Base-by-base conservation (phyloP, 2,797 vertebrate genomes). In the Botia kubotai region DNA sequence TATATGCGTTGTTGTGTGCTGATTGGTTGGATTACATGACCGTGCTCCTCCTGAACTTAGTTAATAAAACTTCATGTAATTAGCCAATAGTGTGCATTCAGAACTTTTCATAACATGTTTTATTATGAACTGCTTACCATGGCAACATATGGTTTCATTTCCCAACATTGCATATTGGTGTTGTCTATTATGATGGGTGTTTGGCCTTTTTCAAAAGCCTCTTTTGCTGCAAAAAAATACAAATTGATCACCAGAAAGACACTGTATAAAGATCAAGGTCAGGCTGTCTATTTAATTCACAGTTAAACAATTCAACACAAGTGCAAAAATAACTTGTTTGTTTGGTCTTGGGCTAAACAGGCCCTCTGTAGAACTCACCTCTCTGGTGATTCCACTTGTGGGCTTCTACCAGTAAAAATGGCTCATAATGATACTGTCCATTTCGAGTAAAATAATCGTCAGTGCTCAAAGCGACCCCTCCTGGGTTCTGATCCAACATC, bases 111-210 rank as follows among this genome's bases (percentile, higher is more conserved):
- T 58, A 48, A 2, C 6, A 55, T 1, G 6, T 36, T 26, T 72
- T 3, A 80, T 43, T 66, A 58, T 62, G 52, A 78, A 76, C n/a
- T n/a, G 67, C 83, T 87, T 72, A 83, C 98, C 98, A 97, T 92
- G 88, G 82, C 78, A 88, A 98, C 95, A 81, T 99, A 99, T 33
- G 98, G 97, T 90, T 93, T 98, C 98, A 99, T 99, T 92, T 99
- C 98, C 98, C 98, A 99, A 72, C 94, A 92, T 88, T 98, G 96
- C 91, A 96, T 91, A 87, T 99, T 99, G 89, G 98, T 99, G 89
- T 99, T 99, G 91, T 99, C 98, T 89, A 99, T 97, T 88, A 99
- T 96, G 90, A 99, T 93, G 66, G 98, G 97, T 79, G 95, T 95
- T 53, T 89, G 72, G 26, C 91, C 91, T 83, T 89, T 95, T 89